A percentile compares a stretch with the other conserved stretches of the same genome.
Evolutionary conservation across 2,797 vertebrate genomes (phyloP).

Genomic region (Gymnothorax reevesii): DNA sequence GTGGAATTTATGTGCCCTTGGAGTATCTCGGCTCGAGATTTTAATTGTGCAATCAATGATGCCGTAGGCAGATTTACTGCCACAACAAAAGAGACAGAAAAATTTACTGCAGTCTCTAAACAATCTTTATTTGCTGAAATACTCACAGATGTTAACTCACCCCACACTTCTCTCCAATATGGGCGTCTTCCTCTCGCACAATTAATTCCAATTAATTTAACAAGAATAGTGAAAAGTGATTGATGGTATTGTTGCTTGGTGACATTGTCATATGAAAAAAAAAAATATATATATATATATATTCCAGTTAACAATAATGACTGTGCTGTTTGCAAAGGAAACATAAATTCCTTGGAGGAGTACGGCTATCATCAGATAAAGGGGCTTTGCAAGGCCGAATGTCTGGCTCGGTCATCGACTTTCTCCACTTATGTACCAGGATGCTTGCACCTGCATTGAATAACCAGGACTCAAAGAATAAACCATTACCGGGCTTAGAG

Average conservation of each 20-base stretch:
- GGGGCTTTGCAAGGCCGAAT: neutral
- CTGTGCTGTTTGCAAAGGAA: neutral
- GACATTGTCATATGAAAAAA: neutral
- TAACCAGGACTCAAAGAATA: neutral
- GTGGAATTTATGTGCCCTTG: conserved; percentile 2
- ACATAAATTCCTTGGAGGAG: too few relatives aligned
- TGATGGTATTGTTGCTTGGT: neutral
- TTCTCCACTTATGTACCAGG: neutral
- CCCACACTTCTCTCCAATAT: neutral
- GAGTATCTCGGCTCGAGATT: neutral
- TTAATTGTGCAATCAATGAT: conserved; percentile 5
- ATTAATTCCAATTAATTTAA: neutral
- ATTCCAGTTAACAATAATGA: neutral
- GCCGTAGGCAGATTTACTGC: neutral
- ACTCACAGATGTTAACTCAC: neutral
- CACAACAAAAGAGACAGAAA: neutral
- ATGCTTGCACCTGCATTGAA: neutral
- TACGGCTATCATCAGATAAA: neutral
- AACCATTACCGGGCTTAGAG: neutral
- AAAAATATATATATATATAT: too few relatives aligned
- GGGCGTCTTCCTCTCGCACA: neutral
- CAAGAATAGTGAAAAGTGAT: neutral
- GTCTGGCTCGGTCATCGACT: neutral
- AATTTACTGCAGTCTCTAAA: neutral
- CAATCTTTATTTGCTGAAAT: neutral